phyloP scores from a whole-genome alignment of 2,113 vertebrate species.

The Scytalopus superciliaris region DNA sequence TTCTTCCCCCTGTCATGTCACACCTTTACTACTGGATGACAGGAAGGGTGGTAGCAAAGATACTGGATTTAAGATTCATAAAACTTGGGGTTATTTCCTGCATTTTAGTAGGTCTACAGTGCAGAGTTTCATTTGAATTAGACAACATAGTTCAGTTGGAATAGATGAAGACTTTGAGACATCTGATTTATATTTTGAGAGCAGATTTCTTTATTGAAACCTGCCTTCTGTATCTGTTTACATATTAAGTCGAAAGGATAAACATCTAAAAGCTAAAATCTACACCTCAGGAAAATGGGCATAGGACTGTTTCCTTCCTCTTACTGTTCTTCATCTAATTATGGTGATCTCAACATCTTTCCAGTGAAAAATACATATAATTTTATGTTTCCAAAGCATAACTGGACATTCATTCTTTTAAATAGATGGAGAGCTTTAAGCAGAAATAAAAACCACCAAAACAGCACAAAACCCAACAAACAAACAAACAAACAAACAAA shows the following conservation, averaged over 20 bases:
- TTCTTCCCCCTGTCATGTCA: background rate
- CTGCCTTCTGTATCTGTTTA: background rate
- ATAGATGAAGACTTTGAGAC: background rate
- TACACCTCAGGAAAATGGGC: background rate
- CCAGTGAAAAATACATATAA: background rate
- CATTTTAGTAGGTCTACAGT: background rate
- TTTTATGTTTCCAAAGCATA: background rate
- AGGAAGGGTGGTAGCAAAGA: background rate
- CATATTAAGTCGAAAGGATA: background rate
- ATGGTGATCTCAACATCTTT: background rate
- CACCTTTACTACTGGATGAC: background rate
- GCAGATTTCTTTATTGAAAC: background rate
- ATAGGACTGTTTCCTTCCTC: background rate
- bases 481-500: background rate
- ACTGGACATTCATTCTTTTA: background rate
- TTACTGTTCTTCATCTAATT: background rate
- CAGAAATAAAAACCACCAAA: background rate
- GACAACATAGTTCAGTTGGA: background rate
- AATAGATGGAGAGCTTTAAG: background rate
- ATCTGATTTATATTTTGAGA: background rate
- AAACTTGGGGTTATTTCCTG: background rate
- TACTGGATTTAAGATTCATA: background rate
- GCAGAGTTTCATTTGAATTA: background rate
- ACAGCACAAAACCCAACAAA: too few species aligned
- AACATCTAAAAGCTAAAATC: background rate